Evolutionary conservation across 1,140 invertebrate species (phyloP).

Genomic region (Neocloeon triangulifer): DNA sequence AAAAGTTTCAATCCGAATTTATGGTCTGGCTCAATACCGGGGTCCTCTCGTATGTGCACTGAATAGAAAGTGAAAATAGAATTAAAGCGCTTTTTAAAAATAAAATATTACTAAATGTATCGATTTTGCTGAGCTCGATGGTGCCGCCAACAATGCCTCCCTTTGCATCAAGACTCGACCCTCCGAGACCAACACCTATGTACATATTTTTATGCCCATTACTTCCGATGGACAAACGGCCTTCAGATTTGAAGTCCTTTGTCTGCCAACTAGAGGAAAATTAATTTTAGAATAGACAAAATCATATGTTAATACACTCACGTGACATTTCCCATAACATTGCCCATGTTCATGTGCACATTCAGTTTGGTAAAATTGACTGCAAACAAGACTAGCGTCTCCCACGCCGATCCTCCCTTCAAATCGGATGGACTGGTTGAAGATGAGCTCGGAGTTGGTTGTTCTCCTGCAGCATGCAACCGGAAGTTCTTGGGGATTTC

Average conservation of each 20-base stretch:
- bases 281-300: neutral
- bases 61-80: constrained; percentile 10
- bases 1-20: constrained; percentile 60
- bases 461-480: constrained; percentile 15
- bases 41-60: constrained; percentile 75
- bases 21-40: constrained; percentile 72
- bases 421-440: constrained; percentile 23
- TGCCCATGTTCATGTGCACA: constrained; percentile 97
- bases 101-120: constrained; percentile 48
- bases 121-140: constrained; percentile 73
- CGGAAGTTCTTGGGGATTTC: constrained; percentile 20
- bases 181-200: constrained; percentile 65
- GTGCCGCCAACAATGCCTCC: constrained; percentile 89
- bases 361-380: constrained; percentile 88
- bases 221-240: constrained; percentile 78
- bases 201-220: constrained; percentile 85
- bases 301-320: constrained; percentile 19
- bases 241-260: constrained; percentile 72
- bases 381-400: constrained; percentile 85
- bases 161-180: constrained; percentile 81
- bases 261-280: constrained; percentile 53
- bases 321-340: constrained; percentile 93
- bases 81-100: constrained; percentile 1
- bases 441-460: constrained; percentile 12
- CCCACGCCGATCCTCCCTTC: constrained; percentile 48